Base-by-base conservation (phyloP, 23 tunicate species). In the Ciona savignyi region DNA sequence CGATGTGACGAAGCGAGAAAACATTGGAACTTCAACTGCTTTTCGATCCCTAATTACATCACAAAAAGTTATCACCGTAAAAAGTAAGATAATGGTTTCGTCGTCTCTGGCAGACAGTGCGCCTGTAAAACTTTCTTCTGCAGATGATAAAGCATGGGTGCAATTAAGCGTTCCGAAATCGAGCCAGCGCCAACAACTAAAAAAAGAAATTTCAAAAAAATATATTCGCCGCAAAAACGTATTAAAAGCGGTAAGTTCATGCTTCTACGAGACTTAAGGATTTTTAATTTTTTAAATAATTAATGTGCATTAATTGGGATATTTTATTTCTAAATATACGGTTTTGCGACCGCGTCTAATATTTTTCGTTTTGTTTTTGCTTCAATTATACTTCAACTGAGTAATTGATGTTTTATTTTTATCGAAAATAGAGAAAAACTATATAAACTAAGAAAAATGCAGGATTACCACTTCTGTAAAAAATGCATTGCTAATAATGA, bases 61-160 rank as follows among this genome's bases (percentile, higher is more conserved):
- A 15, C 73, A 69, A 33, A 32, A 69, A 23, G 24, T 33, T 1
- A 22, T 69, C 21, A 69, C 73, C 32, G 34, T 33, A 2, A 33
- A 34, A 30, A 34, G 73, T 69, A 30, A 69, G 73, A 21, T 29
- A 1, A 66, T 2, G n/a, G n/a, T n/a, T n/a, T n/a, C n/a, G n/a
- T n/a, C n/a, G n/a, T 42, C 11, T 6, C 56, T 42, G 15, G 9
- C 56, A 42, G 11, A 42, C 15, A 42, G 15, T 6, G 15, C 56
- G 15, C 15, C 9, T 42, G 9, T 9, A 42, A 42, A 6, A 42
- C 15, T 42, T 42, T 42, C 11, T 42, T n/a, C n/a, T n/a, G n/a
- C n/a, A n/a, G n/a, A n/a, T n/a, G 49, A 69, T 2, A 51, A 32
- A 69, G 73, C 73, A 0, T 69, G 73, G 73, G 51, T 69, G 1